Conservation (phyloP, 2,113 vertebrate species). For the Pelodiscus sinensis region DNA sequence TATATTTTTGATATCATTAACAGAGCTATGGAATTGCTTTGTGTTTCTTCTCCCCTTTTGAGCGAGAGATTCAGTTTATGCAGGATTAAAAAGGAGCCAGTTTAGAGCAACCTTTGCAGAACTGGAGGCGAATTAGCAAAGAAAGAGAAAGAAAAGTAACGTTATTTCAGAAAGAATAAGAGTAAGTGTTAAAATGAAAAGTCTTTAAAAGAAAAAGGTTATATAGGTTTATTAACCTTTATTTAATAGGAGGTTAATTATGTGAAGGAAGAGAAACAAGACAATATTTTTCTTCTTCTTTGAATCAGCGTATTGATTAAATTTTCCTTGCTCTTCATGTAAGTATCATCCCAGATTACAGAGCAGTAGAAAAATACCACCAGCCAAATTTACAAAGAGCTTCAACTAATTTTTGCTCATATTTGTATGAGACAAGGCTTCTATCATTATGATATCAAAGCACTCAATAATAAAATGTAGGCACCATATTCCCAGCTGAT, state of each 20-base stretch:
- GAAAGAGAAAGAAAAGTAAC: constrained; percentile 40
- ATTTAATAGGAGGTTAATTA: background rate
- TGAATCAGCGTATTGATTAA: background rate
- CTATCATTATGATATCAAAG: background rate
- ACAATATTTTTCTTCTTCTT: constrained; percentile 5
- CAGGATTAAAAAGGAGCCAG: constrained; percentile 30
- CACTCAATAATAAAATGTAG: background rate
- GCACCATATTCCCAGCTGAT: background rate
- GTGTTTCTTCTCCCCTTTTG: background rate
- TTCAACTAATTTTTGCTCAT: background rate
- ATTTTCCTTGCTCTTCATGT: background rate
- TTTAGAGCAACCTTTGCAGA: constrained; percentile 20
- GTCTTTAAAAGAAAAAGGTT: background rate
- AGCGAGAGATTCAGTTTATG: constrained; percentile 28
- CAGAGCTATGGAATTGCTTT: background rate
- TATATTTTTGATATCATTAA: background rate
- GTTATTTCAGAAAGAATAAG: background rate
- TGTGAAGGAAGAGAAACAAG: constrained; percentile 41
- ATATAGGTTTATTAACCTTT: background rate
- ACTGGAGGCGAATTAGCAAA: background rate
- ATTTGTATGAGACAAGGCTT: background rate
- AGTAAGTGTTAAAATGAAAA: background rate
- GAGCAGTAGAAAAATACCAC: background rate
- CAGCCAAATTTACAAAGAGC: background rate
- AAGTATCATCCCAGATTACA: background rate